Base-by-base conservation (phyloP, 2,888 invertebrate species). In the Amiota mariae region DNA sequence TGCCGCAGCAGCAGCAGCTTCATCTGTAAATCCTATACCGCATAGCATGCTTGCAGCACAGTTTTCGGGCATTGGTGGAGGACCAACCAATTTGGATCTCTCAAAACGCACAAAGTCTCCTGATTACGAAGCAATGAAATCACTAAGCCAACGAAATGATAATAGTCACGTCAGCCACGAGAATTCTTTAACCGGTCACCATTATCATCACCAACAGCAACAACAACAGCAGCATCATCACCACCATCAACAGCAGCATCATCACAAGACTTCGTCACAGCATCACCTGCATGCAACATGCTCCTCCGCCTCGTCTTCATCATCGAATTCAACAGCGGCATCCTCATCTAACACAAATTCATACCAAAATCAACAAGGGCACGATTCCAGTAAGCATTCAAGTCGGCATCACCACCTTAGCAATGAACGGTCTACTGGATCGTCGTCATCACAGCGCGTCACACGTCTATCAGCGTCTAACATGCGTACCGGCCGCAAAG, bases 31-130 rank as follows among this genome's bases (percentile, higher is more conserved):
- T 79, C 92, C 92, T 0, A 91, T 92, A 90, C 91, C 91, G 0
- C 91, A 93, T 73, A 92, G 92, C 74, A 91, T 94, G 10, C 91
- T 94, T 18, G 93, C 93, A 78, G 93, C 93, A 36, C 92, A 87
- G 67, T 87, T 87, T 68, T 80, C 87, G 8, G 78, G 82, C 49
- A 81, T 86, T 61, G 36, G 36, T 36, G 36, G 36, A 36, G 36
- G 36, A 36, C 76, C 77, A 54, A 77, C 79, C 13, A 77, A 72
- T 56, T 51, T 80, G 48, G 76, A 74, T 13, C 72, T 82, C n/a
- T 76, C 76, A 8, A 82, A 83, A 64, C 75, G 74, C 4, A 63
- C 77, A 81, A 54, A 89, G 82, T 15, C 88, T 81, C 13, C 81
- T 12, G 84, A 88, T 82, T 72, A 77, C 49, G 79, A 79, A 54